Evolutionary conservation across 2,797 vertebrate genomes (phyloP).

Genomic region (Myotis planiceps): DNA sequence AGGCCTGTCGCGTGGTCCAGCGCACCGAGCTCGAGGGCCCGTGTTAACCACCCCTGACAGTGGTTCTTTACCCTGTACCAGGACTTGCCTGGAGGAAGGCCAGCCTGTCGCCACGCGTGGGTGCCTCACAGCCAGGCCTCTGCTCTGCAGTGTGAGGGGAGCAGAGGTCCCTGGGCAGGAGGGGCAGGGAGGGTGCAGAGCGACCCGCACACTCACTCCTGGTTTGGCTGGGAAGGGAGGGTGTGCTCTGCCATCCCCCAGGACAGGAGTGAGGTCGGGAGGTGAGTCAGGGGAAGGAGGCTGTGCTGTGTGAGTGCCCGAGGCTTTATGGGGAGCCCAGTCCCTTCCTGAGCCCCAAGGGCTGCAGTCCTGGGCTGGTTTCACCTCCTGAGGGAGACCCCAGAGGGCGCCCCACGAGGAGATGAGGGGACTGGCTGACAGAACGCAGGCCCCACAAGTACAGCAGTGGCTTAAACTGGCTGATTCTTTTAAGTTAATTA

Average conservation of each 20-base stretch:
- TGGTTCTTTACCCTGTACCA: neutral
- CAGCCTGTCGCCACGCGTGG: neutral
- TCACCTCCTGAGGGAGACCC: neutral
- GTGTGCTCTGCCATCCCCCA: neutral
- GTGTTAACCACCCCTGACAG: neutral
- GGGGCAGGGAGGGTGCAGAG: neutral
- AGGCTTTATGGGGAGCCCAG: neutral
- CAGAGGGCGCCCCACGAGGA: neutral
- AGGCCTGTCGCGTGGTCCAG: neutral
- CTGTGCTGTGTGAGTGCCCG: neutral
- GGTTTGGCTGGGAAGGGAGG: constrained; percentile 49
- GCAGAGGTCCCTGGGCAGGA: neutral
- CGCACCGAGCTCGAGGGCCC: neutral
- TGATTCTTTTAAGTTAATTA: neutral
- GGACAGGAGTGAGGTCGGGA: neutral
- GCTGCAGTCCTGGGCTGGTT: neutral
- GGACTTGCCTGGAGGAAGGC: neutral
- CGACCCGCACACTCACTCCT: neutral
- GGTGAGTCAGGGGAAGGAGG: constrained; percentile 26
- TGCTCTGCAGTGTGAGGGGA: neutral
- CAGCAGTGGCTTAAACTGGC: neutral
- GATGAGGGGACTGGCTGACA: neutral
- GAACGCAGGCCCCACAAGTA: neutral
- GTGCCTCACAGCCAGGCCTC: neutral
- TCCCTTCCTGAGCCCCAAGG: neutral